Conservation (phyloP, 2,888 invertebrate genomes). For the Cataglyphis livida region DNA sequence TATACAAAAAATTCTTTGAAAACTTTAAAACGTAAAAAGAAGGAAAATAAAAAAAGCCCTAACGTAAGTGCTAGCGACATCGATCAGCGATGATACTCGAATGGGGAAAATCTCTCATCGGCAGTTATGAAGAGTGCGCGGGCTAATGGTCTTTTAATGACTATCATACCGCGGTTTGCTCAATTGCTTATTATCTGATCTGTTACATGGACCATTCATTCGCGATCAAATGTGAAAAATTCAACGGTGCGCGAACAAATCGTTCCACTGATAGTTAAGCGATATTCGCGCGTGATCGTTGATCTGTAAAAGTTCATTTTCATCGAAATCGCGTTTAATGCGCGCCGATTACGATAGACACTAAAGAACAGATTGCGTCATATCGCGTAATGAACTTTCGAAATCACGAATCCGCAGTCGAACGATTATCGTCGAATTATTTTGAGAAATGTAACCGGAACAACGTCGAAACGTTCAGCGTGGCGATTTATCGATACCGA, state of each 20-base stretch:
- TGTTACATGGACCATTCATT: slow-evolving; percentile 32
- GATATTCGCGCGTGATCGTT: not conserved
- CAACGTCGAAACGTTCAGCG: not conserved
- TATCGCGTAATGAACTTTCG: slow-evolving; percentile 29
- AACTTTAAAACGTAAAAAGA: not conserved
- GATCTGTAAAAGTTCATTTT: slow-evolving; percentile 19
- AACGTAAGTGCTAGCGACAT: slow-evolving; percentile 6
- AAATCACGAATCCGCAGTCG: not conserved
- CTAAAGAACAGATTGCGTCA: slow-evolving; percentile 28
- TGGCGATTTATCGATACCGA: not conserved
- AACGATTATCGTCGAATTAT: not conserved
- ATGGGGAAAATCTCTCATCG: slow-evolving; percentile 24
- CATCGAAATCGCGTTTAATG: slow-evolving; percentile 31
- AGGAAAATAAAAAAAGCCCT: not conserved
- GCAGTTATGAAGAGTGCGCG: slow-evolving; percentile 8
- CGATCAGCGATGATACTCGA: slow-evolving; percentile 24
- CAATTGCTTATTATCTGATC: slow-evolving; percentile 48
- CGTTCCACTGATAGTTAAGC: slow-evolving; percentile 16
- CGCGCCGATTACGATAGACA: not conserved
- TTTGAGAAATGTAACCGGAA: slow-evolving; percentile 13
- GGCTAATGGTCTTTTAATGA: slow-evolving; percentile 50
- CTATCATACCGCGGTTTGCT: slow-evolving; percentile 41
- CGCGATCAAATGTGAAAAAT: slow-evolving; percentile 40
- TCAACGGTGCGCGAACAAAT: slow-evolving; percentile 9
- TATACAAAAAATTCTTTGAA: not conserved